phyloP scores from a whole-genome alignment of 2,113 vertebrate genomes.

The Bagarius yarrelli region DNA sequence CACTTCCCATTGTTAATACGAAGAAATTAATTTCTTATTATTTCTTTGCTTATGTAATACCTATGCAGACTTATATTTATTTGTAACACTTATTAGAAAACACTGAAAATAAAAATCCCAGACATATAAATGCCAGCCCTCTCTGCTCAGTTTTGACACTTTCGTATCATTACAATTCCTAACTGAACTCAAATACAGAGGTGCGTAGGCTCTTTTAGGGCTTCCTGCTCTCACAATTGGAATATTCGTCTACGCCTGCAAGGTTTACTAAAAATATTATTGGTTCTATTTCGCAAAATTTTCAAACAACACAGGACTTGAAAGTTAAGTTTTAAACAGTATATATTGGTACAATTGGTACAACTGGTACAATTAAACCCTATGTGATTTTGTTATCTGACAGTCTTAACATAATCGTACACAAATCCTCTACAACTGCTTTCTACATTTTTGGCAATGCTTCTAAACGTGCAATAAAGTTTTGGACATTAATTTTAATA shows the following conservation, averaged over 20 bases:
- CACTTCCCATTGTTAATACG: too few relatives aligned
- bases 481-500: neutral
- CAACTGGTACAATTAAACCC: neutral
- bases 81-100: neutral
- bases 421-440: neutral
- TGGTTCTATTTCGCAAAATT: neutral
- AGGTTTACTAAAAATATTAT: neutral
- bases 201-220: neutral
- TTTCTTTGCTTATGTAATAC: too few relatives aligned
- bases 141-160: neutral
- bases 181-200: neutral
- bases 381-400: neutral
- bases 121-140: neutral
- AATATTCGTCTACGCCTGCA: neutral
- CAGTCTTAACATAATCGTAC: neutral
- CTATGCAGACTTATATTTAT: neutral
- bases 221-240: neutral
- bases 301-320: neutral
- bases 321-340: neutral
- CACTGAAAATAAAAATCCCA: neutral
- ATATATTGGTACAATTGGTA: neutral
- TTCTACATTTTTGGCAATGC: neutral
- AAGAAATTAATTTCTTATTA: constrained; percentile 36
- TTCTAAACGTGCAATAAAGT: neutral
- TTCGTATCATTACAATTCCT: neutral